Evolutionary conservation across 1,140 invertebrate species (phyloP), one percentile per base, ranked within the genome.

Genomic region (Pachypsylla venusta): DNA sequence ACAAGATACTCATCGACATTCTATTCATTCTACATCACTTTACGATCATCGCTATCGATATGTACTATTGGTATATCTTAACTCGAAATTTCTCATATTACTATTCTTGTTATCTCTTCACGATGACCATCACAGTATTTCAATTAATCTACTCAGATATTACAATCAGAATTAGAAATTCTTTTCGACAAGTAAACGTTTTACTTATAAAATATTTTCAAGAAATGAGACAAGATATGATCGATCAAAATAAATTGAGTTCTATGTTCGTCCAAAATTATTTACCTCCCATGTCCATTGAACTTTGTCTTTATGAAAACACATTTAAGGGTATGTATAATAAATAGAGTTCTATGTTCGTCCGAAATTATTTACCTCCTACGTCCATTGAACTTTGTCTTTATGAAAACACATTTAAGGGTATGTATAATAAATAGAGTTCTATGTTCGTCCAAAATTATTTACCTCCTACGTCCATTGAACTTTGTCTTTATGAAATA

Each of bases 11-110:
- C 7, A n/a, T 48, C 7, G n/a, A 48, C n/a, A n/a, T 48, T 3
- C 4, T 48, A 22, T 48, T 48, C 42, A 5, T 48, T 7, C 4
- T 4, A 3, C 22, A 19, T 27, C 39, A 62, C 27, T 20, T 28
- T n/a, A 22, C 24, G 0, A 10, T 62, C 24, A 59, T 39, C 25
- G 16, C 16, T 13, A 24, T 54, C 12, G 61, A 62, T 28, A 48
- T 35, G 24, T 54, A 22, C 28, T 22, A 26, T 30, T 62, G 61
- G 61, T 54, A 59, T 22, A 2, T 13, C n/a, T 16, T 62, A 3
- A 57, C 27, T 16, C 48, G 53, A 25, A 13, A 22, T 48, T 56
- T 35, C 4, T 53, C 53, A 54, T 26, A 40, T 20, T 62, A 62
- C 54, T 13, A 0, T 10, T 57, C 59, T 13, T 57, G 58, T 26